Base-by-base conservation (phyloP, 1,140 invertebrate species). In the Oryzaephilus surinamensis region DNA sequence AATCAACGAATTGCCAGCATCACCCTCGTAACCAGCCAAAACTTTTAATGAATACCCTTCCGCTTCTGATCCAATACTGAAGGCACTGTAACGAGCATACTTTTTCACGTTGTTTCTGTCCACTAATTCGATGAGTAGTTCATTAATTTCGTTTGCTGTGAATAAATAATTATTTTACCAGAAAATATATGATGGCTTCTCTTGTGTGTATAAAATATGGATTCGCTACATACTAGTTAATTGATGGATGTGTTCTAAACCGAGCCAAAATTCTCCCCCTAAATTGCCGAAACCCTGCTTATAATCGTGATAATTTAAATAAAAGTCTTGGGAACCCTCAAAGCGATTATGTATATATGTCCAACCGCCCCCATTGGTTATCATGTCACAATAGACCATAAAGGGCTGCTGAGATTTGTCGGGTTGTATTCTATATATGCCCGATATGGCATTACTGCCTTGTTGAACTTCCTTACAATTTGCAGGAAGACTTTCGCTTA, bases 251-350 rank as follows among this genome's bases (percentile, higher is more conserved):
- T 64, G 58, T 21, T 66, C 61, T 17, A 65, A 49, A 43, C 65
- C 65, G n/a, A 68, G 41, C 66, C 66, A 69, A 46, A 65, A 67
- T 48, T 69, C 66, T 6, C 62, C 59, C 17, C 50, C 56, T 11
- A 66, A 32, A 41, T 66, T 65, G 10, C 66, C 66, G 51, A 68
- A 68, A 8, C 66, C 65, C 26, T 61, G 35, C 42, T 64, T 73
- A 48, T 79, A 81, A 23, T 78, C 76, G 2, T 54, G 36, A 76
- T 76, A 80, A 28, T 64, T 62, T 40, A 72, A 66, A 38, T 67
- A 68, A 47, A 81, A 80, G 44, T 74, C 72, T 43, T 74, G 65
- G 2, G 69, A 62, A 1, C 76, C 77, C 38, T 75, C 69, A 32
- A 62, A 68, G 20, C 76, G 66, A 39, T 71, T 73, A 55, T 77